Percentiles rank a stretch among this genome's conserved stretches.
Conservation (phyloP, 2,113 vertebrate species). For the Nyctibius bracteatus region DNA sequence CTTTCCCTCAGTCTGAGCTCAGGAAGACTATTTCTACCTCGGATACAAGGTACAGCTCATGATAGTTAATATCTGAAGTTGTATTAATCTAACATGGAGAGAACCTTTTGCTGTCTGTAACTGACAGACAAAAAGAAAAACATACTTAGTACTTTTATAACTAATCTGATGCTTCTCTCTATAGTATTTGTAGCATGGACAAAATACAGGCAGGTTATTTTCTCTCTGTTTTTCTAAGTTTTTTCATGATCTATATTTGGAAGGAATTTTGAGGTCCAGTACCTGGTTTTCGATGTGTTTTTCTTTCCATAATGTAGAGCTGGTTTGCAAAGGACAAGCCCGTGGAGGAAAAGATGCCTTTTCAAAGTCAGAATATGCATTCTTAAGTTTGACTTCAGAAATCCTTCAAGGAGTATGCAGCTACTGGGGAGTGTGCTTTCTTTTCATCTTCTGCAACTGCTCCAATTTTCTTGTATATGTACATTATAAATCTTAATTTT, state of each 20-base stretch:
- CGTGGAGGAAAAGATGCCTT: background rate
- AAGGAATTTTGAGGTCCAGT: background rate
- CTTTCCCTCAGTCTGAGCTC: background rate
- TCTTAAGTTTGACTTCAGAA: background rate
- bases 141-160: background rate
- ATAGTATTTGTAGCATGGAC: background rate
- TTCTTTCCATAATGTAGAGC: background rate
- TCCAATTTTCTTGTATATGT: background rate
- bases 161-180: background rate
- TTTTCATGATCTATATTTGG: background rate
- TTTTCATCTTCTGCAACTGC: background rate
- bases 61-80: background rate
- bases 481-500: background rate
- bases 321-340: background rate
- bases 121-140: background rate
- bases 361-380: background rate
- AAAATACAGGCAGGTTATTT: background rate
- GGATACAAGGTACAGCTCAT: background rate
- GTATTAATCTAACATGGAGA: background rate
- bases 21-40: background rate
- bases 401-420: background rate
- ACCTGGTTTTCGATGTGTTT: background rate
- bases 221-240: background rate
- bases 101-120: background rate
- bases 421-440: background rate